Percentiles rank a stretch among this genome's conserved stretches.
Conservation (phyloP, 1,140 invertebrate species). For the Matsumurasca onukii region DNA sequence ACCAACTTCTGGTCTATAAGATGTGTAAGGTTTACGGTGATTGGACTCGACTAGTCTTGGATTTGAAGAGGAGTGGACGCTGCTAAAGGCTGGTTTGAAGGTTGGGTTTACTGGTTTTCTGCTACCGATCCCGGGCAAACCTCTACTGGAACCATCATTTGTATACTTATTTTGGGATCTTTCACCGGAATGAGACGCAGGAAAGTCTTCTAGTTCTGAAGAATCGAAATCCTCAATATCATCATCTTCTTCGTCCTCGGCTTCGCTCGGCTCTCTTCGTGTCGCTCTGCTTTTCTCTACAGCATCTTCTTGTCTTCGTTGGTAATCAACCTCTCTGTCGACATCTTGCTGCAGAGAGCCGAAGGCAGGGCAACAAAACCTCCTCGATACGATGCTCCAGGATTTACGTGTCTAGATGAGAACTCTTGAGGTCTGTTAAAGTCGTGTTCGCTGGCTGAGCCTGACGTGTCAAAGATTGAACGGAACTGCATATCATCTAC, state of each 20-base stretch:
- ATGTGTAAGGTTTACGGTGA: neutral
- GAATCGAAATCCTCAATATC: conserved; percentile 8
- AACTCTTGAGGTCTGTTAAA: conserved; percentile 21
- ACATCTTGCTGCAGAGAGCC: conserved; percentile 18
- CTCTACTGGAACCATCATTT: neutral
- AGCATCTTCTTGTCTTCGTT: conserved; percentile 15
- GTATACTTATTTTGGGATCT: neutral
- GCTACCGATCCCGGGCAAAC: neutral
- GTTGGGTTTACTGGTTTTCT: neutral
- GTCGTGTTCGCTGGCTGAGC: neutral
- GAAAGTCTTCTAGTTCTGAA: conserved; percentile 11
- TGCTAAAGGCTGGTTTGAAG: neutral
- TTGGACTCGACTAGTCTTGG: neutral
- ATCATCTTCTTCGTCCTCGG: conserved; percentile 16
- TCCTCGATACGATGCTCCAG: neutral
- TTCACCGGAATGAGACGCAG: too few species aligned
- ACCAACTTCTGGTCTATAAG: neutral
- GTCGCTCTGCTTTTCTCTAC: neutral
- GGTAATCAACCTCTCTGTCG: conserved; percentile 16
- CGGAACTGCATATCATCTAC: conserved; percentile 27
- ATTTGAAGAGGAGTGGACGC: neutral
- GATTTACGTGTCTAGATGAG: neutral
- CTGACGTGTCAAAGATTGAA: conserved; percentile 24
- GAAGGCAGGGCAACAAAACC: neutral
- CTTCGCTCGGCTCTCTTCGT: neutral